Conservation (phyloP, 2,797 vertebrate genomes). For the Hyperoplus lanceolatus region DNA sequence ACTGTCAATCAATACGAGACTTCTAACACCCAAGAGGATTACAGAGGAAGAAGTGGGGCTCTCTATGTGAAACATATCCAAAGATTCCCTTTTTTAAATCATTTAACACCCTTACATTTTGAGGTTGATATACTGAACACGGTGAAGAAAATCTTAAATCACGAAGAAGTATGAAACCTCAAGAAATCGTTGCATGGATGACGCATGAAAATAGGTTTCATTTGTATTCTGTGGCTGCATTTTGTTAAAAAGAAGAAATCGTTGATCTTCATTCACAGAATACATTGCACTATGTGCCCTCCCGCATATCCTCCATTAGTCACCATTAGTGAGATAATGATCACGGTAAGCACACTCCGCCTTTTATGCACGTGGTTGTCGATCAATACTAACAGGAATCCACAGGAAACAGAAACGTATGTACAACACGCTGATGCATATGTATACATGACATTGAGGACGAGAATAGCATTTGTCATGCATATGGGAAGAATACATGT, state of each 20-base stretch:
- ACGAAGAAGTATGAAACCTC: background rate
- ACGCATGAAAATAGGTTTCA: background rate
- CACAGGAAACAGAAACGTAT: slow-evolving; percentile 1
- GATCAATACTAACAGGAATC: slow-evolving; percentile 44
- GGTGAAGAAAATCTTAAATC: background rate
- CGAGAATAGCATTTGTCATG: background rate
- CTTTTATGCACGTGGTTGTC: slow-evolving; percentile 22
- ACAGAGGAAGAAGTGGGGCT: slow-evolving; percentile 13
- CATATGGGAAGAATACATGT: background rate
- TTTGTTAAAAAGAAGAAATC: slow-evolving; percentile 23
- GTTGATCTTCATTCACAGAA: slow-evolving; percentile 17
- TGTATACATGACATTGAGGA: background rate
- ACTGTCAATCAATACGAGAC: slow-evolving; percentile 48
- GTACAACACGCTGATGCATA: background rate
- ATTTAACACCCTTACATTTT: background rate
- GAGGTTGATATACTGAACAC: background rate
- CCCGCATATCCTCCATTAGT: slow-evolving; percentile 42
- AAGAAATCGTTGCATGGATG: slow-evolving; percentile 3
- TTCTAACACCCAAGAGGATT: slow-evolving; percentile 14
- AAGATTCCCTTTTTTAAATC: background rate
- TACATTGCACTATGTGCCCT: slow-evolving; percentile 8
- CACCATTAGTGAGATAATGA: slow-evolving; percentile 40
- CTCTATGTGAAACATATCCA: background rate
- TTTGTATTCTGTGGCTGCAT: slow-evolving; percentile 11
- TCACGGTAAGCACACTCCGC: slow-evolving; percentile 1